A percentile compares a stretch with the other conserved stretches of the same genome.
Evolutionary conservation across 92 coral and sea anemone genomes (phyloP).

Genomic region (Epizoanthus ramosus): DNA sequence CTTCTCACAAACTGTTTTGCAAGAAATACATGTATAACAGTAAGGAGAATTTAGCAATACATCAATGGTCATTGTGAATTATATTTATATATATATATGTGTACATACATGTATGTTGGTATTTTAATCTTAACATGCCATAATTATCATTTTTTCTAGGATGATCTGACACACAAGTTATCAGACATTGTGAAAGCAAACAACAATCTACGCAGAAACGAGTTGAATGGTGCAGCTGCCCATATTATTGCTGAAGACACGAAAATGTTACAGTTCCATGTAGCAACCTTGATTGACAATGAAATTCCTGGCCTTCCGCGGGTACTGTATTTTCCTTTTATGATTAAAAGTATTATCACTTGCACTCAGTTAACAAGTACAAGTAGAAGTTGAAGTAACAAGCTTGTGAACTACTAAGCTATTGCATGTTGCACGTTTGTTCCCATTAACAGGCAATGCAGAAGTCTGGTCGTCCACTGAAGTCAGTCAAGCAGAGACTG

Average conservation of each 20-base stretch:
- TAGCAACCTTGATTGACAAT: constrained; percentile 93
- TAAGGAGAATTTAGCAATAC: no score
- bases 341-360: not conserved
- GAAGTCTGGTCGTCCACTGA: constrained; percentile 97
- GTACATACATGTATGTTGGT: not conserved
- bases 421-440: not conserved
- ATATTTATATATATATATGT: not conserved
- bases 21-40: no score
- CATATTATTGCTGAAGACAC: constrained; percentile 99
- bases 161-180: constrained; percentile 98
- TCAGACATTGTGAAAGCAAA: constrained; percentile 96
- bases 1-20: no score
- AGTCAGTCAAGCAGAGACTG: constrained; percentile 94
- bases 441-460: constrained; percentile 89
- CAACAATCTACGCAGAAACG: constrained; percentile 89
- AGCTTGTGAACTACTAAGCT: not conserved
- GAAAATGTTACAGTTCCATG: constrained; percentile 95
- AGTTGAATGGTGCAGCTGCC: constrained; percentile 99
- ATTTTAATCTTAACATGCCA: not conserved
- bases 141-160: constrained; percentile 52
- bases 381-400: not conserved
- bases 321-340: constrained; percentile 39
- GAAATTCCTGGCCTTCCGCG: constrained; percentile 99
- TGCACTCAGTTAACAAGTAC: not conserved
- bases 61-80: not conserved